Conservation (phyloP, 2,113 vertebrate genomes). For the Polyodon spathula region DNA sequence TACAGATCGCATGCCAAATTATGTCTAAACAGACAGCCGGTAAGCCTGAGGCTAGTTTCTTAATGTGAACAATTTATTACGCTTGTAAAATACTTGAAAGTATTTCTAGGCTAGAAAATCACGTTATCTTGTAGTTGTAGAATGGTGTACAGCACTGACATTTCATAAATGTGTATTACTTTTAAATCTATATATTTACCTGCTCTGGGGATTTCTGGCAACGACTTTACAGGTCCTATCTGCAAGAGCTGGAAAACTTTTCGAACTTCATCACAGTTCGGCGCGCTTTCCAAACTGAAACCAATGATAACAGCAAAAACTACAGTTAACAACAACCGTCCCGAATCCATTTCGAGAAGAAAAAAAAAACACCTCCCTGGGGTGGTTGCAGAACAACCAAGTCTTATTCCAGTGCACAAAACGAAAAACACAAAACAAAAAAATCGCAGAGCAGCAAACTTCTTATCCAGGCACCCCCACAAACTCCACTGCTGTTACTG, state of each 20-base stretch:
- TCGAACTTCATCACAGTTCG: slow-evolving; percentile 62
- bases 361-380: background rate
- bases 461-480: background rate
- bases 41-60: too few relatives aligned
- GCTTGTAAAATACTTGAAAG: too few relatives aligned
- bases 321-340: slow-evolving; percentile 13
- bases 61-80: too few relatives aligned
- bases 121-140: too few relatives aligned
- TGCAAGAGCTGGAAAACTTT: slow-evolving; percentile 70
- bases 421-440: too few relatives aligned
- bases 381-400: background rate
- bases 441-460: background rate
- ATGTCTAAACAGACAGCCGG: too few relatives aligned
- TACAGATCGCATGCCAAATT: too few relatives aligned
- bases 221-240: slow-evolving; percentile 49
- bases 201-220: slow-evolving; percentile 53
- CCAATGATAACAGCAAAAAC: slow-evolving; percentile 24
- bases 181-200: slow-evolving; percentile 41
- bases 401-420: background rate
- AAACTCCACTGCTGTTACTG: background rate
- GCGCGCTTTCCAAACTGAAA: slow-evolving; percentile 21
- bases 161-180: background rate
- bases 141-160: too few relatives aligned
- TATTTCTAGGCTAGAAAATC: too few relatives aligned
- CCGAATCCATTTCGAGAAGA: slow-evolving; percentile 21